Conservation (phyloP, 2,797 vertebrate species). For the Schizothorax lantsangensis region DNA sequence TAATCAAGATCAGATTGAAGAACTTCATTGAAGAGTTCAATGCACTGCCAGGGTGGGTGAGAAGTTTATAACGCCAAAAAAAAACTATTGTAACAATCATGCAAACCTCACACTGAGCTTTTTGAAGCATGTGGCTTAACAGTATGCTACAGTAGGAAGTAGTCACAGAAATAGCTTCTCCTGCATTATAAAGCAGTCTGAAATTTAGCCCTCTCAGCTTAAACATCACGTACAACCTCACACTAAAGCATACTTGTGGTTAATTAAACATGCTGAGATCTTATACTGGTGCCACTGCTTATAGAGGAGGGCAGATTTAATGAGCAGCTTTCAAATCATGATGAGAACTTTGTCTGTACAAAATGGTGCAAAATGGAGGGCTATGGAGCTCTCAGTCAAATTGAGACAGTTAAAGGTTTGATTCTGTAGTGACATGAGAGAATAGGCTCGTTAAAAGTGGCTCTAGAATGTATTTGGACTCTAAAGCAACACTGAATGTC, state of each 20-base stretch:
- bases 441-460: not conserved
- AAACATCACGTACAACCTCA: constrained; percentile 44
- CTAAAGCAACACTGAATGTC: not conserved
- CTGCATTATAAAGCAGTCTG: constrained; percentile 33
- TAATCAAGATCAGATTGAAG: not conserved
- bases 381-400: not conserved
- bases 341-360: constrained; percentile 45
- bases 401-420: not conserved
- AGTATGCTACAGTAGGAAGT: constrained; percentile 21
- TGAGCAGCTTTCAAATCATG: constrained; percentile 53
- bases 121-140: constrained; percentile 16
- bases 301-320: constrained; percentile 49
- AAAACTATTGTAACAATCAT: not conserved
- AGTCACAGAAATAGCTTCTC: constrained; percentile 18
- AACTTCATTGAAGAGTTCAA: not conserved
- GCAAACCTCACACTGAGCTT: constrained; percentile 18
- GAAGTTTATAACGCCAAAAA: constrained; percentile 21
- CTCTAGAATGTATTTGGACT: not conserved
- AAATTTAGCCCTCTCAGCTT: constrained; percentile 50
- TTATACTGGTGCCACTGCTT: constrained; percentile 50
- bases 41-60: not conserved
- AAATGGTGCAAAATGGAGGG: constrained; percentile 28
- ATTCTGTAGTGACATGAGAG: not conserved
- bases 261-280: constrained; percentile 59
- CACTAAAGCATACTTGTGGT: constrained; percentile 72